phyloP scores from a whole-genome alignment of 2,888 invertebrate species.

The Lissonota sp. region DNA sequence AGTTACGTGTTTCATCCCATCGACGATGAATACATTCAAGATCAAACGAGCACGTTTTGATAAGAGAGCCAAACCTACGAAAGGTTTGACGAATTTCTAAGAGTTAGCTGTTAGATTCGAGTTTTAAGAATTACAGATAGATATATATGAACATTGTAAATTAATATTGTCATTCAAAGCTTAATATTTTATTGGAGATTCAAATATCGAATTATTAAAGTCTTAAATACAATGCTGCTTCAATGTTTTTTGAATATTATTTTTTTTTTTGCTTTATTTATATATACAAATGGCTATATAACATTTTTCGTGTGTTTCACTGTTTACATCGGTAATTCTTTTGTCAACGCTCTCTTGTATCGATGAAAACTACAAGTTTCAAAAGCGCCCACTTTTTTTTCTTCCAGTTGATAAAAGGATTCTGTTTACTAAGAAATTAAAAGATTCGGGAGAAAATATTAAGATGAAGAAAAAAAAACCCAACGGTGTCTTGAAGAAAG shows the following conservation, averaged over 20 bases:
- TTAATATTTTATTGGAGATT: constrained; percentile 69
- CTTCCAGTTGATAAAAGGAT: background rate
- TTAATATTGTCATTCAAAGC: constrained; percentile 68
- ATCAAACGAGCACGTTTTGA: background rate
- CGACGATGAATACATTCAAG: too few relatives aligned
- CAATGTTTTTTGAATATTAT: constrained; percentile 4
- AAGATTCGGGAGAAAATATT: background rate
- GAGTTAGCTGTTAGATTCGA: constrained; percentile 53
- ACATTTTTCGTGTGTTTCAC: constrained; percentile 83
- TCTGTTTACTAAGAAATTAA: background rate
- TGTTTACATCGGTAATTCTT: constrained; percentile 68
- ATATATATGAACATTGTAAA: constrained; percentile 64
- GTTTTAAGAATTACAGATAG: constrained; percentile 51
- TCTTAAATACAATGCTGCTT: constrained; percentile 55
- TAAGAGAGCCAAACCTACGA: constrained; percentile 18
- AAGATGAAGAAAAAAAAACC: background rate
- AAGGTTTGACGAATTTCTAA: constrained; percentile 51
- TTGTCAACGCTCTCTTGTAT: constrained; percentile 10
- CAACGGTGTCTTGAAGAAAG: background rate
- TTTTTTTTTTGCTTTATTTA: constrained; percentile 66
- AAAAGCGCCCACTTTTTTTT: constrained; percentile 44
- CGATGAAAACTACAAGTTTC: constrained; percentile 23
- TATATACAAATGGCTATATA: constrained; percentile 81
- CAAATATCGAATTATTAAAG: constrained; percentile 65
- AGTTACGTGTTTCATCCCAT: too few relatives aligned